Base-by-base conservation (phyloP, 2,888 invertebrate species). In the Tetropium fuscum region DNA sequence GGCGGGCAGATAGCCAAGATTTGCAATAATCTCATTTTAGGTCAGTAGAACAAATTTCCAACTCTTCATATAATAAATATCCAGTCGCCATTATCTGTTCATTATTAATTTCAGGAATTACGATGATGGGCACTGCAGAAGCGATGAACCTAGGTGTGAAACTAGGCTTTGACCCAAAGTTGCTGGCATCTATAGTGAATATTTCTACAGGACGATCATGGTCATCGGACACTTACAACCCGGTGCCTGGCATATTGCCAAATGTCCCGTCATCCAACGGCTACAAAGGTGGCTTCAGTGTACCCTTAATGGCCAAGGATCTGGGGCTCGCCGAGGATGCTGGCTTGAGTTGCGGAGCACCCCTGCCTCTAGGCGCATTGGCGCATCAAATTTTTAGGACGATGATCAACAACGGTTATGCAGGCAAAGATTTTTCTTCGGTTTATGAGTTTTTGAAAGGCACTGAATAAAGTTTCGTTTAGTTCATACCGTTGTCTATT, bases 171-270 rank as follows among this genome's bases (percentile, higher is more conserved):
- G 92, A 98, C 76, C 89, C 95, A 0, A 90, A 95, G 81, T 85
- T 94, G 1, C 85, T 99, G 40, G 87, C 95, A 5, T 90, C 91
- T 49, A 94, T 99, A 43, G 85, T 99, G 43, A 99, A 98, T 84
- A 93, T 93, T 62, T 97, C 98, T 22, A 91, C 95, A 1, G 99
- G 98, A 1, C 87, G 96, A 51, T 97, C 96, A 63, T 99, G 98
- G 98, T 92, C 95, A 0, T 95, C 95, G 0, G 98, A 98, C 80
- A 85, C 93, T 1, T 98, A 99, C 84, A 98, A 97, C 80, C 99
- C 99, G 0, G 96, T 97, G 0, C 98, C 99, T 32, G 95, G 95
- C 25, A 87, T 98, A 6, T 85, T 94, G 53, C 87, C 90, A 27
- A 93, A 92, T 30, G 94, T 95, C 0, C 99, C 99, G 0, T 90